Percentiles rank a stretch among this genome's conserved stretches.
Evolutionary conservation across 2,888 invertebrate species (phyloP).

Genomic region (Nemotelus pantherinus): DNA sequence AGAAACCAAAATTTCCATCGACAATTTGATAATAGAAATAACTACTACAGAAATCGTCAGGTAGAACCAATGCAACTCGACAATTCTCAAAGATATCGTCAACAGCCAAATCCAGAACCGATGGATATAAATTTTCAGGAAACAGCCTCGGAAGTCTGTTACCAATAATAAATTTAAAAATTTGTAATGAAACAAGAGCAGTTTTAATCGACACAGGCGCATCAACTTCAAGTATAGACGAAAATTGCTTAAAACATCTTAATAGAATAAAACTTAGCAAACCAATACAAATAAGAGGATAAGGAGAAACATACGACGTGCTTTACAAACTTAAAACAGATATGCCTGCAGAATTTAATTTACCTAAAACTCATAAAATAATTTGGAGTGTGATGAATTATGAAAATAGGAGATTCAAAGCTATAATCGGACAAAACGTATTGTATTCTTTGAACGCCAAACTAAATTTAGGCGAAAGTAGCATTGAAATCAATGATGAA

Average conservation of each 20-base stretch:
- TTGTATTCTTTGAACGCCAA: too few species aligned
- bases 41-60: too few species aligned
- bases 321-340: background rate
- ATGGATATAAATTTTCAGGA: conserved; percentile 21
- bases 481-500: background rate
- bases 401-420: background rate
- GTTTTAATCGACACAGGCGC: conserved; percentile 7
- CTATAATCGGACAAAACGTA: conserved; percentile 13
- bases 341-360: background rate
- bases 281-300: background rate
- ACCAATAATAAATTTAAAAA: conserved; percentile 3
- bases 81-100: background rate
- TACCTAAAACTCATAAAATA: background rate
- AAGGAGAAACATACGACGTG: background rate
- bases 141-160: conserved; percentile 10
- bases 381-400: conserved; percentile 1
- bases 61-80: too few species aligned
- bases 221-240: conserved; percentile 1
- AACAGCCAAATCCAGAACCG: background rate
- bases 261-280: background rate
- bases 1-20: too few species aligned
- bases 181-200: background rate
- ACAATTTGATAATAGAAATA: too few species aligned
- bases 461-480: background rate
- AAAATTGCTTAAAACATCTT: background rate